Conservation (phyloP, 92 coral and sea anemone species). For the Phymanthus crucifer region DNA sequence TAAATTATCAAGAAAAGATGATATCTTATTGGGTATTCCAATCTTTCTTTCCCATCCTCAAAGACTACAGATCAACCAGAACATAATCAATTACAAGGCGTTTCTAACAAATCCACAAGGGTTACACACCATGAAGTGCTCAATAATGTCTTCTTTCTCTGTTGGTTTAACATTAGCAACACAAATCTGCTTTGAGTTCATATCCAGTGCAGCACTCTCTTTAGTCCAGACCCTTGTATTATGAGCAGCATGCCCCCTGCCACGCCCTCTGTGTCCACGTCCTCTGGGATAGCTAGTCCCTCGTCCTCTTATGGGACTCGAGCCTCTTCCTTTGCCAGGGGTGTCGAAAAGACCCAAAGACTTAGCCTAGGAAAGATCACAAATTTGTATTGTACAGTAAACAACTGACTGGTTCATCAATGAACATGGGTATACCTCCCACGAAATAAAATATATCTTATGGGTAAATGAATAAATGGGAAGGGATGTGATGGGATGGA, state of each 20-base stretch:
- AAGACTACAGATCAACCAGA: too few species aligned
- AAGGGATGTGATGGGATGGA: neutral
- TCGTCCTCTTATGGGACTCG: constrained; percentile 45
- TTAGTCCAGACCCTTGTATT: constrained; percentile 80
- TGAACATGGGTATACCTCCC: constrained; percentile 42
- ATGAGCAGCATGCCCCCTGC: constrained; percentile 77
- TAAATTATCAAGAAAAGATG: neutral
- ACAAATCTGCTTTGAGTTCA: constrained; percentile 72
- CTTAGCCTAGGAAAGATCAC: constrained; percentile 66
- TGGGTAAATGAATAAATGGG: neutral
- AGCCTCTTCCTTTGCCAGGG: constrained; percentile 62
- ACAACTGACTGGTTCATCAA: neutral
- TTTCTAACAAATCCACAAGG: neutral
- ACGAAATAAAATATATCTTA: neutral
- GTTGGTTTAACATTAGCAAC: constrained; percentile 73
- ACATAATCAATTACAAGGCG: neutral
- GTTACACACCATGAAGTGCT: constrained; percentile 80
- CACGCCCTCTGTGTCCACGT: constrained; percentile 60
- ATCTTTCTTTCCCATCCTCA: neutral
- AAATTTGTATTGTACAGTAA: too few species aligned
- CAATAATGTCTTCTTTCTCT: constrained; percentile 65
- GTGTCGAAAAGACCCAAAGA: constrained; percentile 89
- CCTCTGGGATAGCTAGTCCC: constrained; percentile 36
- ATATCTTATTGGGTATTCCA: neutral
- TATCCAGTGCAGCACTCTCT: constrained; percentile 86